Conservation (phyloP, 2,113 vertebrate species). For the Xiphophorus maculatus region DNA sequence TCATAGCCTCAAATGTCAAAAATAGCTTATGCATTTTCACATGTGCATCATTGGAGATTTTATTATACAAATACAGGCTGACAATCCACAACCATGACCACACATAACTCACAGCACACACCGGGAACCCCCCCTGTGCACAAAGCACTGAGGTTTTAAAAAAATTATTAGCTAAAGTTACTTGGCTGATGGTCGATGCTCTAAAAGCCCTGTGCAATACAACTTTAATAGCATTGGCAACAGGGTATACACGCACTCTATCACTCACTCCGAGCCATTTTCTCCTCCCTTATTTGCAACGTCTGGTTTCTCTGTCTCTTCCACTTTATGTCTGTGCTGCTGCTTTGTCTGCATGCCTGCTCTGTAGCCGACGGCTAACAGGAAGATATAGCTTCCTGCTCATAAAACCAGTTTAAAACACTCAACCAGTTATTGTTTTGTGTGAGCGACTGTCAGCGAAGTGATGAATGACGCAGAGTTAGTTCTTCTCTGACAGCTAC, state of each 20-base stretch:
- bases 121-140: constrained; percentile 39
- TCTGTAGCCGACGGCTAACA: constrained; percentile 35
- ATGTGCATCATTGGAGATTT: constrained; percentile 14
- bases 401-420: constrained; percentile 62
- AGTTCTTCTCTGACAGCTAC: constrained; percentile 34
- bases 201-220: constrained; percentile 73
- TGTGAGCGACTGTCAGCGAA: constrained; percentile 48
- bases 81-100: constrained; percentile 27
- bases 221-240: constrained; percentile 73
- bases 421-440: constrained; percentile 58
- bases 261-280: constrained; percentile 45
- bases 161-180: constrained; percentile 74
- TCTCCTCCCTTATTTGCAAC: constrained; percentile 52
- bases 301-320: constrained; percentile 59
- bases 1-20: neutral
- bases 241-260: constrained; percentile 49
- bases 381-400: constrained; percentile 47
- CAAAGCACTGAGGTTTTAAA: constrained; percentile 71
- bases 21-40: neutral
- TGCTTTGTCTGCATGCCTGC: constrained; percentile 37
- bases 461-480: constrained; percentile 61
- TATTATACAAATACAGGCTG: constrained; percentile 34
- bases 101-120: constrained; percentile 27
- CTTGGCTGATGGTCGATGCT: constrained; percentile 63
- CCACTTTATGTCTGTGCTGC: constrained; percentile 47